These are phyloP conservation scores for Phodopus roborovskii DNA, from an alignment of 2,113 vertebrate species.

Conservation along the genomic window DNA sequence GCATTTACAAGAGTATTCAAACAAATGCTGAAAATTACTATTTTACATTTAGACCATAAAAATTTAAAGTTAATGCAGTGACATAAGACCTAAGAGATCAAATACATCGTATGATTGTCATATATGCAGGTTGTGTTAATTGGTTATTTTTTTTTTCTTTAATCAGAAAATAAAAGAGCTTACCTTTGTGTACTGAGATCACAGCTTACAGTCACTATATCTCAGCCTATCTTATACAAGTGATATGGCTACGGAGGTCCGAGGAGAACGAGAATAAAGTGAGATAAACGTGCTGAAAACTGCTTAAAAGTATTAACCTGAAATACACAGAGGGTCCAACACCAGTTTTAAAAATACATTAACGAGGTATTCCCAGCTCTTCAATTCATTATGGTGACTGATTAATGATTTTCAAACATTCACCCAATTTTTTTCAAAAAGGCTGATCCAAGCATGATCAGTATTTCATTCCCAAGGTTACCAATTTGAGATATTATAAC, in stretches of 20 bases:
- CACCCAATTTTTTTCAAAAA: slow-evolving; percentile 73
- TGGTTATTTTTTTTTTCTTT: slow-evolving; percentile 83
- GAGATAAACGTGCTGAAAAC: slow-evolving; percentile 89
- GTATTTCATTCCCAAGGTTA: slow-evolving; percentile 52
- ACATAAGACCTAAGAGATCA: slow-evolving; percentile 79
- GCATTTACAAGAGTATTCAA: slow-evolving; percentile 72
- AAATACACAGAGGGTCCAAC: slow-evolving; percentile 89
- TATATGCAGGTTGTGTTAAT: slow-evolving; percentile 77
- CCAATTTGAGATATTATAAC: slow-evolving; percentile 13
- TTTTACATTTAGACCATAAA: slow-evolving; percentile 74
- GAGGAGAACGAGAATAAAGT: slow-evolving; percentile 89
- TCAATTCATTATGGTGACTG: slow-evolving; percentile 85
- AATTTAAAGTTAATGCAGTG: slow-evolving; percentile 69
- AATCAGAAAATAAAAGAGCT: slow-evolving; percentile 90
- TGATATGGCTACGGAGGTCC: slow-evolving; percentile 89
- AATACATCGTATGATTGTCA: slow-evolving; percentile 82
- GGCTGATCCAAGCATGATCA: slow-evolving; percentile 58
- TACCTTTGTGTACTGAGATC: slow-evolving; percentile 88
- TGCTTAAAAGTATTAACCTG: slow-evolving; percentile 87
- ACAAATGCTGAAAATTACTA: slow-evolving; percentile 75
- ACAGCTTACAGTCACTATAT: slow-evolving; percentile 89
- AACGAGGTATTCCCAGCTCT: slow-evolving; percentile 81
- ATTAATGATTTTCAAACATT: slow-evolving; percentile 82
- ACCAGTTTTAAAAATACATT: slow-evolving; percentile 87
- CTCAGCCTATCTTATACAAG: slow-evolving; percentile 90